Percentiles rank a stretch among this genome's conserved stretches.
These are phyloP conservation scores for Octomys mimax DNA, from an alignment of 2,797 vertebrate genomes.

Conservation along the genomic window DNA sequence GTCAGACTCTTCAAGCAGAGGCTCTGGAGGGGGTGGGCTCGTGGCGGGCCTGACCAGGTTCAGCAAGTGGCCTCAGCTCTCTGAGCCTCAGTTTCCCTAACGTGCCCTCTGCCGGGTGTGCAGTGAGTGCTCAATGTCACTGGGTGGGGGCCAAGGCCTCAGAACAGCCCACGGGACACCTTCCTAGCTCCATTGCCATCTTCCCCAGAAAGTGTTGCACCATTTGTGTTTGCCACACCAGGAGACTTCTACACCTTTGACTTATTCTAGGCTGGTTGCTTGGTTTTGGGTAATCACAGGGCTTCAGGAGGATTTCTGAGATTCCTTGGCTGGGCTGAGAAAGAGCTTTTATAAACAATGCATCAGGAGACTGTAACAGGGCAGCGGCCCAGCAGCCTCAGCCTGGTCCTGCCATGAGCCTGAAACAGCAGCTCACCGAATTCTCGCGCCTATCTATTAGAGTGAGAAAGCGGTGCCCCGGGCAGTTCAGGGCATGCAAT, in stretches of 20 bases:
- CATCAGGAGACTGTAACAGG: rapidly evolving
- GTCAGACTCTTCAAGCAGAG: rapidly evolving
- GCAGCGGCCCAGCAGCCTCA: rapidly evolving
- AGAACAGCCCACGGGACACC: background rate
- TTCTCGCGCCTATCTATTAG: rapidly evolving
- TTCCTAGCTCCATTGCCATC: rapidly evolving
- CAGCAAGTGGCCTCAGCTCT: rapidly evolving
- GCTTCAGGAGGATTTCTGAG: conserved; percentile 26
- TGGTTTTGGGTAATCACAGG: background rate
- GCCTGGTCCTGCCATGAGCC: background rate
- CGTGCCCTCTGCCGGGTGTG: rapidly evolving
- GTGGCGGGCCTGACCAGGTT: too few species aligned
- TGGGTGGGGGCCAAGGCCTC: rapidly evolving
- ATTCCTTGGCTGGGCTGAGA: background rate
- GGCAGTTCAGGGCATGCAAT: background rate
- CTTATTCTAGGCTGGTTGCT: background rate
- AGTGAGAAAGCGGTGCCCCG: background rate
- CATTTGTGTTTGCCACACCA: rapidly evolving
- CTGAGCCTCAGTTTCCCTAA: background rate
- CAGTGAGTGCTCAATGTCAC: background rate
- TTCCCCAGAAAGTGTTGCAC: rapidly evolving
- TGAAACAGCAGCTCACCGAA: rapidly evolving
- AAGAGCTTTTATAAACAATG: background rate
- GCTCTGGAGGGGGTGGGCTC: background rate
- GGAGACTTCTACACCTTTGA: background rate